These are phyloP conservation scores for Typhlichthys subterraneus DNA, from an alignment of 2,797 vertebrate genomes.

Conservation along the genomic window DNA sequence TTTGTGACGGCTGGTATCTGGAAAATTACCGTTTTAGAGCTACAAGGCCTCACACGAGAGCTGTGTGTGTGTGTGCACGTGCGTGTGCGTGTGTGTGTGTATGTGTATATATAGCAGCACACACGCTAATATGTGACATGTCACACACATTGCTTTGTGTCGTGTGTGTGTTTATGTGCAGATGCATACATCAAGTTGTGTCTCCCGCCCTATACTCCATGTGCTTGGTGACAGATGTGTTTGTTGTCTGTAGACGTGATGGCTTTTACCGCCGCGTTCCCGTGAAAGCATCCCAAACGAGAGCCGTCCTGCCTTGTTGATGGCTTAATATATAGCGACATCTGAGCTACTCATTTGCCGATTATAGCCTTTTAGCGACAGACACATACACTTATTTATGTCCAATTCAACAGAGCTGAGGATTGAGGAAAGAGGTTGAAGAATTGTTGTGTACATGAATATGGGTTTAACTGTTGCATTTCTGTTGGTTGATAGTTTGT, in stretches of 20 bases:
- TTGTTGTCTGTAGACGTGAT: conserved; percentile 24
- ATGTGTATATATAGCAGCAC: not conserved
- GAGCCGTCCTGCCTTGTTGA: conserved; percentile 5
- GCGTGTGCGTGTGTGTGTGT: conserved; percentile 4
- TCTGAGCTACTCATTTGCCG: conserved; percentile 39
- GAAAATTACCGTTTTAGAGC: too few relatives aligned
- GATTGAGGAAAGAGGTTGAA: conserved; percentile 5
- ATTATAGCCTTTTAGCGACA: conserved; percentile 34
- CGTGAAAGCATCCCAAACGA: conserved; percentile 21
- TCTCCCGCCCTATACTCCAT: not conserved
- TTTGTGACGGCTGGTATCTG: too few relatives aligned
- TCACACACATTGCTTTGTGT: too few relatives aligned
- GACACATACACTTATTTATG: conserved; percentile 26
- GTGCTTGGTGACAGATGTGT: conserved; percentile 9
- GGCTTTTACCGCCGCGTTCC: conserved; percentile 17
- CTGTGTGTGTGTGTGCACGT: not conserved
- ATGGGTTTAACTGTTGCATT: too few relatives aligned
- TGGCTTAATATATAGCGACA: conserved; percentile 33
- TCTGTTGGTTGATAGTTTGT: too few relatives aligned
- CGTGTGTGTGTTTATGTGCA: not conserved
- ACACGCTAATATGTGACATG: not conserved
- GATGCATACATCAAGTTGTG: not conserved
- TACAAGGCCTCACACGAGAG: too few relatives aligned
- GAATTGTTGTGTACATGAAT: too few relatives aligned
- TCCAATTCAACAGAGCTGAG: conserved; percentile 20